Evolutionary conservation across 2,888 invertebrate species (phyloP).

Genomic region (Coenonympha glycerion): DNA sequence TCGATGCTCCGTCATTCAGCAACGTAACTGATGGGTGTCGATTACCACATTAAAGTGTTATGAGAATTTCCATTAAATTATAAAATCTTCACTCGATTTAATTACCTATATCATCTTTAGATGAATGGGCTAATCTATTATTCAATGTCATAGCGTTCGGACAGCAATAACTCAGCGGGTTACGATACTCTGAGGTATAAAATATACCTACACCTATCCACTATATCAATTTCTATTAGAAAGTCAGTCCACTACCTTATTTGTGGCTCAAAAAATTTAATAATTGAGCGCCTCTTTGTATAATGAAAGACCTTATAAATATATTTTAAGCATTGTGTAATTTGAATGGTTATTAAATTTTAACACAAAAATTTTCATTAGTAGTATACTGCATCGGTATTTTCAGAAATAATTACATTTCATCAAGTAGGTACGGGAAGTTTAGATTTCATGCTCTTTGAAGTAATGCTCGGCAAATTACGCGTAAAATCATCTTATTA

Average conservation of each 20-base stretch:
- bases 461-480: background rate
- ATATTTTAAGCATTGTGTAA: too few species aligned
- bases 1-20: constrained; percentile 29
- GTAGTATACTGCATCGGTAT: too few species aligned
- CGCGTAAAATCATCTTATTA: background rate
- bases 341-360: too few species aligned
- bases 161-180: constrained; percentile 45
- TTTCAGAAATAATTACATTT: too few species aligned
- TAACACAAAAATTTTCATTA: too few species aligned
- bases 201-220: constrained; percentile 25
- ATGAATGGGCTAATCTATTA: constrained; percentile 30
- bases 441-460: background rate
- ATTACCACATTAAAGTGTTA: constrained; percentile 29
- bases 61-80: constrained; percentile 29
- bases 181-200: constrained; percentile 44
- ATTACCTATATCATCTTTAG: constrained; percentile 25
- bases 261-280: constrained; percentile 20
- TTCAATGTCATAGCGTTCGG: constrained; percentile 38
- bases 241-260: constrained; percentile 39
- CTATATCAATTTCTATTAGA: constrained; percentile 40
- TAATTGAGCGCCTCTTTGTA: too few species aligned
- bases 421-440: background rate
- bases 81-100: constrained; percentile 30
- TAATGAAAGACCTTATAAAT: too few species aligned
- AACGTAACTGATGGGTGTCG: constrained; percentile 26